These are phyloP conservation scores for Galago senegalensis DNA, from an alignment of 2,797 vertebrate species.

Conservation along the genomic window DNA sequence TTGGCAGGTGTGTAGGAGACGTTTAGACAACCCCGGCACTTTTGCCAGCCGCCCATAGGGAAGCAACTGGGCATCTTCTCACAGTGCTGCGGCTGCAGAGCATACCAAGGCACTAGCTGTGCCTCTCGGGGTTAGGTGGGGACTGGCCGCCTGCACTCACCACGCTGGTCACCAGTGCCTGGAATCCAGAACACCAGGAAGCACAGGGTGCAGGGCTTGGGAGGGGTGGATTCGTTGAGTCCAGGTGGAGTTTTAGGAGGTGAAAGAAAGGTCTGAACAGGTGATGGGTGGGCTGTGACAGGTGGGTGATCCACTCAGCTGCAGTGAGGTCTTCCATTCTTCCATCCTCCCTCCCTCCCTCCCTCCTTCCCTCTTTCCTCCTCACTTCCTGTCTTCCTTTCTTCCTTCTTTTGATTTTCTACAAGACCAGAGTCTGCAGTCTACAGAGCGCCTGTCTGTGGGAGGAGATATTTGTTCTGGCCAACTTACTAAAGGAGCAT, in stretches of 20 bases:
- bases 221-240: not conserved
- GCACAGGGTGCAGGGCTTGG: rapidly evolving
- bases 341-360: no score
- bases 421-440: not conserved
- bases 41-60: not conserved
- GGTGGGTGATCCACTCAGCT: not conserved
- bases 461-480: constrained; percentile 59
- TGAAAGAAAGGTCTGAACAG: not conserved
- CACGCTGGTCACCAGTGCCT: not conserved
- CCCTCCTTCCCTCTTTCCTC: no score
- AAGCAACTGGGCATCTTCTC: not conserved
- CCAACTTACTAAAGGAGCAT: not conserved
- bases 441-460: not conserved
- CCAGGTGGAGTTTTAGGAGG: not conserved
- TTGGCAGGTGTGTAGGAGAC: not conserved
- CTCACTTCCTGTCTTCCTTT: not conserved
- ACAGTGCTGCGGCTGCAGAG: not conserved
- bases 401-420: not conserved
- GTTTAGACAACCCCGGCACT: not conserved
- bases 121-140: not conserved
- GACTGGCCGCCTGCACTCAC: rapidly evolving
- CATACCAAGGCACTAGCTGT: not conserved
- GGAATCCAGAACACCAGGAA: not conserved
- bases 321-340: not conserved
- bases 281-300: not conserved